Evolutionary conservation across 2,888 invertebrate genomes (phyloP).

Genomic region (Tillus elongatus): DNA sequence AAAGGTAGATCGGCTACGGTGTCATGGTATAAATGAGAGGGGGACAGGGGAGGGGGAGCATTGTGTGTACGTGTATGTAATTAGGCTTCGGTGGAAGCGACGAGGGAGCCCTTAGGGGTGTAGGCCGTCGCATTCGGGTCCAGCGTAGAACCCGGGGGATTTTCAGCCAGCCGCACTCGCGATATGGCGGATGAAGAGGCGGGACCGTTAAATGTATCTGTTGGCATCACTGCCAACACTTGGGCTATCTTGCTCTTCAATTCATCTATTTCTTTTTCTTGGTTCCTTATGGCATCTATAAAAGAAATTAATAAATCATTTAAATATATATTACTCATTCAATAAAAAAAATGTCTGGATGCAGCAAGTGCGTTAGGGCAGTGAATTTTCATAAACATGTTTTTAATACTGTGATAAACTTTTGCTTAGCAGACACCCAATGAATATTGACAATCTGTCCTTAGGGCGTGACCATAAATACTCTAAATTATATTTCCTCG

Average conservation of each 20-base stretch:
- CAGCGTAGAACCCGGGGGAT: constrained; percentile 46
- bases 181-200: constrained; percentile 50
- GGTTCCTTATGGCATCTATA: constrained; percentile 32
- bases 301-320: too few relatives aligned
- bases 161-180: constrained; percentile 50
- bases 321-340: too few relatives aligned
- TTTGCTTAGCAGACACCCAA: too few relatives aligned
- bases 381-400: too few relatives aligned
- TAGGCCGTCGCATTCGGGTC: constrained; percentile 90
- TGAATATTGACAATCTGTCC: too few relatives aligned
- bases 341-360: too few relatives aligned
- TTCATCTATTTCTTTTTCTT: constrained; percentile 86
- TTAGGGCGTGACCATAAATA: too few relatives aligned
- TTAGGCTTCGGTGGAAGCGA: constrained; percentile 51
- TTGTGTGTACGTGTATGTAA: background rate
- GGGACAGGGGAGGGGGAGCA: constrained; percentile 8
- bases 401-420: too few relatives aligned
- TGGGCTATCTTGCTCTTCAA: constrained; percentile 86
- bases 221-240: constrained; percentile 85
- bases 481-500: too few relatives aligned
- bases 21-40: too few relatives aligned
- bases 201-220: constrained; percentile 51
- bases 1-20: too few relatives aligned
- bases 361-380: too few relatives aligned
- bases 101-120: constrained; percentile 67